Evolutionary conservation across 2,113 vertebrate genomes (phyloP), one percentile per base, ranked within the genome.

Genomic region (Petaurus breviceps): DNA sequence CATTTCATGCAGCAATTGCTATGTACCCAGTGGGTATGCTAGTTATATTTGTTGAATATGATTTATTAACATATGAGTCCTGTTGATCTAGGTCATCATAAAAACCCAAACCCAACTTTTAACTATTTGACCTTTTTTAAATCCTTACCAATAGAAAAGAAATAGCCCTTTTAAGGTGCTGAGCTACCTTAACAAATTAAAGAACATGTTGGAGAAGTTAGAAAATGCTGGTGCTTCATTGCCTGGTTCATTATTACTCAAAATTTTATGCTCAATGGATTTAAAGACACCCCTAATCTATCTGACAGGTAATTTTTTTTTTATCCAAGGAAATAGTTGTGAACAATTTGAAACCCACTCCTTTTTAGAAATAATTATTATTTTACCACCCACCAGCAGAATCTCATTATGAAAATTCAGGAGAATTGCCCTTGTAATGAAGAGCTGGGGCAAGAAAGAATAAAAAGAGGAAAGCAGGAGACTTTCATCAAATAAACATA

Each of bases 291-390:
- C 94, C 51, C 8, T 49, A 93, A 55, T 96, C 96, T 68, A 94
- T 96, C 91, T 95, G 54, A 90, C 92, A 95, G 53, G 84, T 84
- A 96, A 95, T 90, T 94, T 96, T 94, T 97, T 91, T 95, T 94
- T 95, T 95, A 61, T 96, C 92, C 23, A 77, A 77, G 7, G 55
- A 92, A 43, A 26, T 89, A 91, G 51, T 37, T 49, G 93, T 16
- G 94, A 94, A 94, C 89, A 95, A 19, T 93, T 43, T 92, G 54
- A 96, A 93, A 94, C 57, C 31, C 95, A 77, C 95, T 95, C 84
- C 68, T 94, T 49, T 97, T 91, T 92, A 90, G 54, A 43, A 96
- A 93, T 93, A 96, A 95, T 97, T 61, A 96, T 93, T 94, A 94
- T 94, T 25, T 94, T 96, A 96, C 50, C 8, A 37, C 47, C 50